Conservation (phyloP, 1,140 invertebrate species). For the Drosophila ambigua region DNA sequence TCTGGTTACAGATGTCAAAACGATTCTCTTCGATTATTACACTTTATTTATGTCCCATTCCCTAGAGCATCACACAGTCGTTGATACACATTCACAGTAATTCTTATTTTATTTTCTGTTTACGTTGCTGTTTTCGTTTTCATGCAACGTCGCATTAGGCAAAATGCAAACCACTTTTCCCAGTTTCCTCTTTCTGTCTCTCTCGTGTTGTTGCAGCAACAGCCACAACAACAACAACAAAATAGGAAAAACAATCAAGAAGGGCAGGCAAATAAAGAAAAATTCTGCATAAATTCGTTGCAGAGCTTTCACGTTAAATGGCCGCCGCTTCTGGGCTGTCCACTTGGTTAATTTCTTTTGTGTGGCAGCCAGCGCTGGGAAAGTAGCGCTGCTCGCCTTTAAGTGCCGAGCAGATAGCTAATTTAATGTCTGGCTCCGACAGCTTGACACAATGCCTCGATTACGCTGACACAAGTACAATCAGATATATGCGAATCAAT, state of each 20-base stretch:
- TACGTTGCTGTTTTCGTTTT: slow-evolving; percentile 59
- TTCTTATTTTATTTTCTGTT: slow-evolving; percentile 54
- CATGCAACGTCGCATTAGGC: slow-evolving; percentile 61
- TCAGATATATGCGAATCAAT: slow-evolving; percentile 64
- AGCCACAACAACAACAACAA: neutral
- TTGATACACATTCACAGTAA: neutral
- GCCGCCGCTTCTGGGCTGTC: slow-evolving; percentile 15
- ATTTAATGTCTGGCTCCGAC: slow-evolving; percentile 54
- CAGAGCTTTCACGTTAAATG: slow-evolving; percentile 21
- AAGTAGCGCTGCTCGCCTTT: slow-evolving; percentile 15
- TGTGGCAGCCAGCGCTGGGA: slow-evolving; percentile 10
- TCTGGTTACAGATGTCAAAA: too few species aligned
- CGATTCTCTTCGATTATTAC: too few species aligned
- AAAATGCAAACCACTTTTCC: slow-evolving; percentile 56
- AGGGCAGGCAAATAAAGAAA: neutral
- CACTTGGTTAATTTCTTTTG: slow-evolving; percentile 46
- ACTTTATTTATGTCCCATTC: too few species aligned
- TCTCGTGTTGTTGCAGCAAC: neutral
- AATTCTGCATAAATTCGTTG: slow-evolving; percentile 41
- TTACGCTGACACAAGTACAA: slow-evolving; percentile 54
- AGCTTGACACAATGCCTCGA: slow-evolving; percentile 68
- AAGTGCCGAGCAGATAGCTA: slow-evolving; percentile 19
- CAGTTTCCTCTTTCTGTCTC: neutral
- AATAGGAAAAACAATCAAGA: slow-evolving; percentile 21
- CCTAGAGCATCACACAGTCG: slow-evolving; percentile 29